These are phyloP conservation scores for Drosophila prolongata DNA, from an alignment of 2,888 invertebrate species.

Conservation along the genomic window DNA sequence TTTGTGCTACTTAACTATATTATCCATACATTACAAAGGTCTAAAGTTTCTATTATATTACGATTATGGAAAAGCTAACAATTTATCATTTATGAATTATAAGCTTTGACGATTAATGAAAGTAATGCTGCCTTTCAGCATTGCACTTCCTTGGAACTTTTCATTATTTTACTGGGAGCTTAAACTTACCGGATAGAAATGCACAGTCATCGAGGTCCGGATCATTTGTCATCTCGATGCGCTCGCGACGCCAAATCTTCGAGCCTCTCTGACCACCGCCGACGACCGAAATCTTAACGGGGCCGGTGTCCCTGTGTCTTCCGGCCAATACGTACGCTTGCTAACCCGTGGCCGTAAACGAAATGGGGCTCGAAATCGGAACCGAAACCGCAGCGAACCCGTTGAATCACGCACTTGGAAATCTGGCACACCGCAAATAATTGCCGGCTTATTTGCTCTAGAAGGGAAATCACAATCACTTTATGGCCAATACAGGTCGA, in stretches of 20 bases:
- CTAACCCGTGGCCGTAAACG: constrained; percentile 66
- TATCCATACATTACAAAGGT: no score
- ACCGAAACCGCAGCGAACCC: constrained; percentile 19
- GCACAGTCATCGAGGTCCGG: constrained; percentile 97
- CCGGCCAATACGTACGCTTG: constrained; percentile 84
- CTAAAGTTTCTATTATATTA: no score
- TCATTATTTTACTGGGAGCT: background rate
- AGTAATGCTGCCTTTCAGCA: no score
- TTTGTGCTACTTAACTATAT: no score
- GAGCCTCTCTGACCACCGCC: constrained; percentile 84
- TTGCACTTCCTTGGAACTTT: background rate
- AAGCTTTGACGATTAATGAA: no score
- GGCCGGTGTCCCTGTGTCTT: constrained; percentile 83
- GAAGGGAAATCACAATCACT: constrained; percentile 54
- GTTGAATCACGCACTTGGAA: constrained; percentile 18
- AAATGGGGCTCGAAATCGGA: constrained; percentile 18
- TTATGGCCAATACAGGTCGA: constrained; percentile 42
- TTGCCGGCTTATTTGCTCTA: constrained; percentile 35
- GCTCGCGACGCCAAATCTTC: constrained; percentile 84
- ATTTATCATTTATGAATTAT: no score
- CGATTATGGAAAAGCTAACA: no score
- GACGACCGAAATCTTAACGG: constrained; percentile 85
- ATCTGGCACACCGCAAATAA: constrained; percentile 37
- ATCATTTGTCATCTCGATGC: constrained; percentile 92
- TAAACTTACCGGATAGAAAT: constrained; percentile 91